These are phyloP conservation scores for Teleogryllus oceanicus DNA, from an alignment of 2,888 invertebrate species.

Conservation along the genomic window DNA sequence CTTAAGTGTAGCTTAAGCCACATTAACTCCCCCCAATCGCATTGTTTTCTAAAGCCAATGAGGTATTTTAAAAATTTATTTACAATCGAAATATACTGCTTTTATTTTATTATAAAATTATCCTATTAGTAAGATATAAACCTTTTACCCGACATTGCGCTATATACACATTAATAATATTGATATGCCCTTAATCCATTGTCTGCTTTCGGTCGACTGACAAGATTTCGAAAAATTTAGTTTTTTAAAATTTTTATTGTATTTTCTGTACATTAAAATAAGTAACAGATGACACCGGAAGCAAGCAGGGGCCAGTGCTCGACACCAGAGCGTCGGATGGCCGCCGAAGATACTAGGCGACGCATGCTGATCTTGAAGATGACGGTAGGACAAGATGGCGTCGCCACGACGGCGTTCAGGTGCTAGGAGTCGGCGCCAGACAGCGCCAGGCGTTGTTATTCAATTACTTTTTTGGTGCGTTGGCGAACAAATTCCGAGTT, in stretches of 20 bases:
- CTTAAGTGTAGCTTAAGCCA: too few species aligned
- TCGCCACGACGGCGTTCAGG: neutral
- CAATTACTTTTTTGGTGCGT: neutral
- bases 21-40: too few species aligned
- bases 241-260: neutral
- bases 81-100: neutral
- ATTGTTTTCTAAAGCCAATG: neutral
- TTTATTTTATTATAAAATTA: neutral
- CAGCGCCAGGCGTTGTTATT: too few species aligned
- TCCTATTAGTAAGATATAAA: neutral
- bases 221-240: neutral
- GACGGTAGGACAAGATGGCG: neutral
- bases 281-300: neutral
- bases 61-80: neutral
- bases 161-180: neutral
- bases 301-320: neutral
- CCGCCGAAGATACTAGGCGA: neutral
- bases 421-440: neutral
- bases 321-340: neutral
- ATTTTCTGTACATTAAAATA: slow-evolving; percentile 6
- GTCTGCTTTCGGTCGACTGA: neutral
- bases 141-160: neutral
- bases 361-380: neutral
- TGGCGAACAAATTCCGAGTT: neutral
- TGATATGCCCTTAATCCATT: slow-evolving; percentile 2